These are phyloP conservation scores for Clarias fuscus DNA, from an alignment of 2,797 vertebrate genomes.

Conservation along the genomic window DNA sequence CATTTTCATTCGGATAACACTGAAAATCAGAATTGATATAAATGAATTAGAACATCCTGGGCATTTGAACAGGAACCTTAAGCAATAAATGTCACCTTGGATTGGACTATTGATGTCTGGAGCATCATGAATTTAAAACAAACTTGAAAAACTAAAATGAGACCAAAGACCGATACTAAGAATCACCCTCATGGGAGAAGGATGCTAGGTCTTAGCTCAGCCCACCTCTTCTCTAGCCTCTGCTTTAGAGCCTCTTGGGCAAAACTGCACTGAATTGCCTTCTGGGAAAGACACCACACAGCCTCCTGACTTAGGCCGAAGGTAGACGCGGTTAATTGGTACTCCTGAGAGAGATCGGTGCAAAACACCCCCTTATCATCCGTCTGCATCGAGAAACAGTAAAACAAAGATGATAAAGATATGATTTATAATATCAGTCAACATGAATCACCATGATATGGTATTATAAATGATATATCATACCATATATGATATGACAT, in stretches of 20 bases:
- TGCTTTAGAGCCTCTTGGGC: slow-evolving; percentile 78
- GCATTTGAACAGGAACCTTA: not conserved
- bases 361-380: slow-evolving; percentile 96
- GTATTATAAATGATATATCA: too few relatives aligned
- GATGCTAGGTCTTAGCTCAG: slow-evolving; percentile 70
- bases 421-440: not conserved
- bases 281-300: slow-evolving; percentile 87
- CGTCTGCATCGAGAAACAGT: slow-evolving; percentile 75
- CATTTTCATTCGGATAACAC: not conserved
- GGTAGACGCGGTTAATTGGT: slow-evolving; percentile 85
- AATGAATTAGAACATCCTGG: not conserved
- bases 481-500: too few relatives aligned
- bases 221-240: slow-evolving; percentile 84
- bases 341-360: slow-evolving; percentile 91
- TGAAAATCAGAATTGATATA: not conserved
- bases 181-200: slow-evolving; percentile 47
- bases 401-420: not conserved
- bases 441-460: not conserved
- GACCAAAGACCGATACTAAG: not conserved
- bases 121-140: not conserved
- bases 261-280: slow-evolving; percentile 86
- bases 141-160: not conserved
- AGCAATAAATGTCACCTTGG: not conserved
- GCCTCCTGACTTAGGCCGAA: slow-evolving; percentile 82
- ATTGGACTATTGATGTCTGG: not conserved